Conservation (phyloP, 2,797 vertebrate genomes). For the Prunella strophiata region DNA sequence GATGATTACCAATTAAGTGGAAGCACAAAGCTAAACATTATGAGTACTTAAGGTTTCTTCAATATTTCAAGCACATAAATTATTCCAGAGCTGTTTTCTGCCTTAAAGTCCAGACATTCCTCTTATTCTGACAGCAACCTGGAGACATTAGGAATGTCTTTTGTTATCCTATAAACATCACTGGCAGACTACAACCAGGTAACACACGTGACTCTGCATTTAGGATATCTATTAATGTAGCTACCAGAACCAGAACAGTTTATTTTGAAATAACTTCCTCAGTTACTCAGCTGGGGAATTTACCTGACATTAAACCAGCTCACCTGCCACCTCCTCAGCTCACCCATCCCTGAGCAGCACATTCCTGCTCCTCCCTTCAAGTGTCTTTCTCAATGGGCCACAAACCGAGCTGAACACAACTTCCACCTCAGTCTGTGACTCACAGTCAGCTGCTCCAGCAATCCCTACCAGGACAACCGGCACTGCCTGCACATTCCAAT, state of each 20-base stretch:
- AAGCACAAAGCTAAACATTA: neutral
- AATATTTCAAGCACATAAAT: neutral
- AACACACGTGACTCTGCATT: neutral
- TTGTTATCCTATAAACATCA: neutral
- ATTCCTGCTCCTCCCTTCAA: neutral
- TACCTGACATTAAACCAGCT: neutral
- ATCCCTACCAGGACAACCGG: accelerated
- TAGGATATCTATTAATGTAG: neutral
- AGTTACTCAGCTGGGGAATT: neutral
- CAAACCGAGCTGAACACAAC: accelerated
- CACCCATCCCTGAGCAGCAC: neutral
- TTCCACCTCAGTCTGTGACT: neutral
- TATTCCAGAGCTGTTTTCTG: neutral
- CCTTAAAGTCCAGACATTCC: neutral
- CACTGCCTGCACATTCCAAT: neutral
- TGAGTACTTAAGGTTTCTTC: neutral
- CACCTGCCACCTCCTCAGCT: neutral
- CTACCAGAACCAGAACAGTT: neutral
- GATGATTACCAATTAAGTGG: neutral
- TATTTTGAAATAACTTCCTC: neutral
- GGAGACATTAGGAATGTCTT: neutral
- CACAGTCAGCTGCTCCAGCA: neutral
- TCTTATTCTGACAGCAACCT: neutral
- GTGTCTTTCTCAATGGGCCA: accelerated
- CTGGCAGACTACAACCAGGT: neutral